A percentile compares a stretch with the other conserved stretches of the same genome.
Evolutionary conservation across 92 coral and sea anemone genomes (phyloP).

Genomic region (Porites divaricata): DNA sequence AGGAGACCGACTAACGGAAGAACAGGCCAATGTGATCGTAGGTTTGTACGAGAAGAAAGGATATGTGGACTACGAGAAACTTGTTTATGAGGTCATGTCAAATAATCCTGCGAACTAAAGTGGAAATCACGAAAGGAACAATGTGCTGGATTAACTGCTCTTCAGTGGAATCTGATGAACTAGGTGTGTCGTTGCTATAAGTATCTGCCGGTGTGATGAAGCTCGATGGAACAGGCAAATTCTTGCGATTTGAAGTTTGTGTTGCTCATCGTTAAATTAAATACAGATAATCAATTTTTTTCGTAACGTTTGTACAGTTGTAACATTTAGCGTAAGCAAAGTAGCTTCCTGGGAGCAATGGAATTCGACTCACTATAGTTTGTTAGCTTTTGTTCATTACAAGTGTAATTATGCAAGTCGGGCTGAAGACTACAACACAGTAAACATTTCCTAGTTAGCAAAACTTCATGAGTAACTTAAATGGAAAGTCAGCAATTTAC

Average conservation of each 20-base stretch:
- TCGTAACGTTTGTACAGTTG: background rate
- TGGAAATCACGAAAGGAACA: background rate
- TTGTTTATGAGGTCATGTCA: conserved; percentile 70
- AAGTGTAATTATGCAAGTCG: conserved; percentile 5
- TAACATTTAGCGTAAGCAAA: background rate
- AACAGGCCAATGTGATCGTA: conserved; percentile 80
- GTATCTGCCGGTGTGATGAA: background rate
- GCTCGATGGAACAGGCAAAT: background rate
- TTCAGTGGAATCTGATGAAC: background rate
- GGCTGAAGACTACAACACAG: background rate
- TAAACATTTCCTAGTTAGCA: too few species aligned
- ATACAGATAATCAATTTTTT: background rate
- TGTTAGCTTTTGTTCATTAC: background rate
- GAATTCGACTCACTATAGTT: conserved; percentile 11
- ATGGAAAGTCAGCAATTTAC: too few species aligned
- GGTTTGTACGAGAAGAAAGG: conserved; percentile 74
- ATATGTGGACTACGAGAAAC: conserved; percentile 78
- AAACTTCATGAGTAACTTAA: too few species aligned
- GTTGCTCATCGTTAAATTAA: background rate
- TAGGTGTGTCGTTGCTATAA: conserved; percentile 15
- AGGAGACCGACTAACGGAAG: conserved; percentile 79
- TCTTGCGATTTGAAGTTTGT: background rate
- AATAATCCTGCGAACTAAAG: background rate
- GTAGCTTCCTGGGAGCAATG: conserved; percentile 23
- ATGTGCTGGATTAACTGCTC: background rate